Percentiles rank a stretch among this genome's conserved stretches.
These are phyloP conservation scores for Lathamus discolor DNA, from an alignment of 2,113 vertebrate genomes.

Conservation along the genomic window DNA sequence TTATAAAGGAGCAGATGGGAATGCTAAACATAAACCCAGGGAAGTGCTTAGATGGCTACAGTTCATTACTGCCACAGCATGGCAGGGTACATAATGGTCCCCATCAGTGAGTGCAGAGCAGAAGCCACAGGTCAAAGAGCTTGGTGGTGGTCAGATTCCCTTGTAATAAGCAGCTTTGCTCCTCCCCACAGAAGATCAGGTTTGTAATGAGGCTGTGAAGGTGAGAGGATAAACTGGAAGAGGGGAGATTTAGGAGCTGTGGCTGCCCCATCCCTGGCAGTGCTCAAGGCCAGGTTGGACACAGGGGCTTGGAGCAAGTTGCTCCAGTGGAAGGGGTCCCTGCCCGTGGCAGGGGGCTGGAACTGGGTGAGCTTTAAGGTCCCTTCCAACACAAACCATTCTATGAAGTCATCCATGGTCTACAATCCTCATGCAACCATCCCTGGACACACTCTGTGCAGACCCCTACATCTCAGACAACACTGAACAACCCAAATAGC, in stretches of 20 bases:
- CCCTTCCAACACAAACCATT: no score
- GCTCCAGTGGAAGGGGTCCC: no score
- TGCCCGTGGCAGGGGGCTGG: no score
- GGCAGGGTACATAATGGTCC: background rate
- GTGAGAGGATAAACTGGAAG: background rate
- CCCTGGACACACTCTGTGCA: no score
- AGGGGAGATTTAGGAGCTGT: background rate
- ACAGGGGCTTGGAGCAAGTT: background rate
- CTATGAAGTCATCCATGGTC: no score
- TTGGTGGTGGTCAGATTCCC: background rate
- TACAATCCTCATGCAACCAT: no score
- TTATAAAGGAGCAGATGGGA: slow-evolving; percentile 61
- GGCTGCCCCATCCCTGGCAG: background rate
- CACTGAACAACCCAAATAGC: no score
- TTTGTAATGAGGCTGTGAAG: background rate
- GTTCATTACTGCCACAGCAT: background rate
- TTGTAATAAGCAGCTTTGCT: background rate
- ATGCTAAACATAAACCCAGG: background rate
- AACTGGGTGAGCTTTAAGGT: no score
- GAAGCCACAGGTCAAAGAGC: background rate
- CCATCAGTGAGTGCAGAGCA: background rate
- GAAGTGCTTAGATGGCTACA: background rate
- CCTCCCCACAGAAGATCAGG: background rate
- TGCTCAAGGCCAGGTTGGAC: background rate
- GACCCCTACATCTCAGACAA: no score